Percentiles rank a stretch among this genome's conserved stretches.
Conservation (phyloP, 2,888 invertebrate genomes). For the Coelopa pilipes region DNA sequence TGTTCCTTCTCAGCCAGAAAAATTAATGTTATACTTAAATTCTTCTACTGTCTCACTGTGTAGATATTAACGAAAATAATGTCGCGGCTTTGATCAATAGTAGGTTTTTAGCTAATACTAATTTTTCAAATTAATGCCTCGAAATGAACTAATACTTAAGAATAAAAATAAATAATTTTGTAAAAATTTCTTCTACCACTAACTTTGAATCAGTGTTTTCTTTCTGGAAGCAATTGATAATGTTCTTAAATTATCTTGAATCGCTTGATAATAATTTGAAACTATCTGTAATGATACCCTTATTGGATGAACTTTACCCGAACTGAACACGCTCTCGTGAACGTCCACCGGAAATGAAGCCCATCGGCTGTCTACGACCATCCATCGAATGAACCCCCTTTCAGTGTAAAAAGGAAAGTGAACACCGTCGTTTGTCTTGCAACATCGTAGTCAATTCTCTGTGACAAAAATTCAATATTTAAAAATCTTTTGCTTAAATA, state of each 20-base stretch:
- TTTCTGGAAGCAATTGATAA: no score
- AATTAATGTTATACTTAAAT: background rate
- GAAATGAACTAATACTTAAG: background rate
- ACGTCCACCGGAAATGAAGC: background rate
- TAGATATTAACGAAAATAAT: background rate
- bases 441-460: conserved; percentile 10
- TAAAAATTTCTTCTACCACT: conserved; percentile 1
- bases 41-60: background rate
- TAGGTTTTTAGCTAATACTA: background rate
- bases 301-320: no score
- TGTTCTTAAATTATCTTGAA: no score
- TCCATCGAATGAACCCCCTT: background rate
- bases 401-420: conserved; percentile 24
- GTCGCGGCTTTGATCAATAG: no score
- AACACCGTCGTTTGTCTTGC: conserved; percentile 15
- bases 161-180: background rate
- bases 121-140: background rate
- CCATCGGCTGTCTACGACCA: background rate
- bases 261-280: no score
- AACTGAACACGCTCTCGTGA: no score
- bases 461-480: conserved; percentile 20
- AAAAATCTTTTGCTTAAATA: conserved; percentile 2
- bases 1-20: background rate
- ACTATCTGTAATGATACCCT: no score
- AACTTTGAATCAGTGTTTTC: background rate